These are phyloP conservation scores for Megaceryle torquata DNA, from an alignment of 2,113 vertebrate genomes.

Conservation along the genomic window DNA sequence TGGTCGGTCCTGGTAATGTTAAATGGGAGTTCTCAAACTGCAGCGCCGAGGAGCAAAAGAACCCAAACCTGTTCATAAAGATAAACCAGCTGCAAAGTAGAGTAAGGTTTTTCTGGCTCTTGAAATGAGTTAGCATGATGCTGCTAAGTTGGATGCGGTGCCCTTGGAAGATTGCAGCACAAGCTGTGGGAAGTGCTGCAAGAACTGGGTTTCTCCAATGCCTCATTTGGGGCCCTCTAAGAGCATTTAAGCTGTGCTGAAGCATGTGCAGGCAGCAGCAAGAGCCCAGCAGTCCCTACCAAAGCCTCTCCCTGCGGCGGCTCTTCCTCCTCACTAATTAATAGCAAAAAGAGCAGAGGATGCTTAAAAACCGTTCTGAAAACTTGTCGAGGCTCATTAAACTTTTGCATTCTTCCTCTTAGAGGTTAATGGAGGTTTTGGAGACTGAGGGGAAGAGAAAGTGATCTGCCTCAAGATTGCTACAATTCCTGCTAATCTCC, in stretches of 20 bases:
- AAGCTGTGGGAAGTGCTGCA: background rate
- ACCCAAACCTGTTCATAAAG: background rate
- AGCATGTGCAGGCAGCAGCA: fast-evolving
- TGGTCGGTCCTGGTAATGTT: background rate
- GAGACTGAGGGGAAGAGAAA: background rate
- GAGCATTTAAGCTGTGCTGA: background rate
- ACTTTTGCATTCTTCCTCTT: background rate
- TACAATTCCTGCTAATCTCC: background rate
- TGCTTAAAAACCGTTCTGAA: background rate
- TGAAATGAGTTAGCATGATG: background rate
- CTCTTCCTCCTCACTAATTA: background rate
- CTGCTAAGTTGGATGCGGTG: background rate
- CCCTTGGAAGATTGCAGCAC: background rate
- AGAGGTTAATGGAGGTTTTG: background rate
- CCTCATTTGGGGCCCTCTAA: background rate
- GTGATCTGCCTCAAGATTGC: background rate
- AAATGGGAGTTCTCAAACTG: background rate
- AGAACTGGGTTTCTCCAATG: constrained; percentile 15
- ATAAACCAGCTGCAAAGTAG: background rate
- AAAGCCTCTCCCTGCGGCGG: background rate
- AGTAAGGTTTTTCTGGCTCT: background rate
- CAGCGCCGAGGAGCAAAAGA: background rate
- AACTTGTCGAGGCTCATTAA: background rate
- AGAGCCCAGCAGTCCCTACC: fast-evolving
- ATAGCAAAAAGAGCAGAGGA: background rate